phyloP scores from a whole-genome alignment of 2,888 invertebrate genomes.

The Parelbella ahira region DNA sequence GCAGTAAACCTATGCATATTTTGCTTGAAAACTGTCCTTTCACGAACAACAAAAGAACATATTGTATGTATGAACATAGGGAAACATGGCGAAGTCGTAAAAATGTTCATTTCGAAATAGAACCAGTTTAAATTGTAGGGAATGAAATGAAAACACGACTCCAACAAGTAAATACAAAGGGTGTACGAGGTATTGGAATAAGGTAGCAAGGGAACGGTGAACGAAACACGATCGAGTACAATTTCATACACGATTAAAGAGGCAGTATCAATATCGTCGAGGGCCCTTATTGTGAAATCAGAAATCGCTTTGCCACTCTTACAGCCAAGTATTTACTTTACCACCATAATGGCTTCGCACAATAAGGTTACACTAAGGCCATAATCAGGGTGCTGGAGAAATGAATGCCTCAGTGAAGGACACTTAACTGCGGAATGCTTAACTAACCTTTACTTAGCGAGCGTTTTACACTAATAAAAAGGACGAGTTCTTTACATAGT shows the following conservation, averaged over 20 bases:
- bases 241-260: constrained; percentile 24
- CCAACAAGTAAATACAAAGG: constrained; percentile 3
- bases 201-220: constrained; percentile 9
- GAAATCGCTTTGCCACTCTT: constrained; percentile 25
- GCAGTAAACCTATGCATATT: no score
- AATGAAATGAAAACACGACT: constrained; percentile 1
- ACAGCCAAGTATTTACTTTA: constrained; percentile 24
- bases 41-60: no score
- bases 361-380: constrained; percentile 37
- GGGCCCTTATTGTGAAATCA: constrained; percentile 27
- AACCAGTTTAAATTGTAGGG: no score
- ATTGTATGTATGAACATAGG: no score
- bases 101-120: no score
- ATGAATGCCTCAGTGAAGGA: constrained; percentile 16
- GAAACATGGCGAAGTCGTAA: no score
- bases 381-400: constrained; percentile 44
- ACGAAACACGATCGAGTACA: constrained; percentile 13
- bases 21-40: no score
- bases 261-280: constrained; percentile 27
- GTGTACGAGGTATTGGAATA: background rate
- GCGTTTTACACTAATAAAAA: constrained; percentile 43
- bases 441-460: constrained; percentile 44
- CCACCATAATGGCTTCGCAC: constrained; percentile 26
- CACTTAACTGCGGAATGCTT: constrained; percentile 39
- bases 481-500: constrained; percentile 28